Evolutionary conservation across 1,140 invertebrate species (phyloP).

Genomic region (Macrobrachium nipponense): DNA sequence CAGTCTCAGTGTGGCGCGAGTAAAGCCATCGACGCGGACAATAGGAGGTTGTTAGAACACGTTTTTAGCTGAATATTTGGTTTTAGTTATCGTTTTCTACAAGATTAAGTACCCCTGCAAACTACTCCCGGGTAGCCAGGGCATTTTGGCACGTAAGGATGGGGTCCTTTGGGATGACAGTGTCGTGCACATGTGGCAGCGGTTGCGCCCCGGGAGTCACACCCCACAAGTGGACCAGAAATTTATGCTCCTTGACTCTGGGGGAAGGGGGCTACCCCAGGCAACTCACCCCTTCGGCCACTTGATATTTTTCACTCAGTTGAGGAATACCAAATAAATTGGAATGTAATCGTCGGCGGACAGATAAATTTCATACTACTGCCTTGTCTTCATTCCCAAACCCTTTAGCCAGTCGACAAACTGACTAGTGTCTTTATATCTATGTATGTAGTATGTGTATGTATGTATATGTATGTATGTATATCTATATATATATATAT

Average conservation of each 20-base stretch:
- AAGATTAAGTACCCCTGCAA: conserved; percentile 46
- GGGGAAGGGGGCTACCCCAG: too few relatives aligned
- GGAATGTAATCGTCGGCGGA: conserved; percentile 13
- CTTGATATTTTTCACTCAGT: neutral
- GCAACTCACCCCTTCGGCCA: neutral
- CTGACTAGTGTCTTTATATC: too few relatives aligned
- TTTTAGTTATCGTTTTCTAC: conserved; percentile 50
- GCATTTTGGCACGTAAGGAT: neutral
- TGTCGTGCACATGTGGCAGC: neutral
- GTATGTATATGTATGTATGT: neutral
- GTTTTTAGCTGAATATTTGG: conserved; percentile 57
- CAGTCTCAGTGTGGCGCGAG: conserved; percentile 20
- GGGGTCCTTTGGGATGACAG: neutral
- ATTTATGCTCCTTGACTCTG: conserved; percentile 8
- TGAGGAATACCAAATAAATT: conserved; percentile 21
- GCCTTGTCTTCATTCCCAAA: neutral
- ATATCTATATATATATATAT: neutral
- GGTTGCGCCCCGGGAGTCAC: conserved; percentile 19
- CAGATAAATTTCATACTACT: too few relatives aligned
- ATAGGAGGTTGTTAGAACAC: conserved; percentile 54
- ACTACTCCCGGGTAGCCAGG: neutral
- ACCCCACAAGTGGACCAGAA: neutral
- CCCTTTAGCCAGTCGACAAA: neutral
- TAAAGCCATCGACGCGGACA: conserved; percentile 34
- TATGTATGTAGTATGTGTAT: too few relatives aligned